Conservation (phyloP, 2,113 vertebrate genomes). For the Danionella cerebrum region DNA sequence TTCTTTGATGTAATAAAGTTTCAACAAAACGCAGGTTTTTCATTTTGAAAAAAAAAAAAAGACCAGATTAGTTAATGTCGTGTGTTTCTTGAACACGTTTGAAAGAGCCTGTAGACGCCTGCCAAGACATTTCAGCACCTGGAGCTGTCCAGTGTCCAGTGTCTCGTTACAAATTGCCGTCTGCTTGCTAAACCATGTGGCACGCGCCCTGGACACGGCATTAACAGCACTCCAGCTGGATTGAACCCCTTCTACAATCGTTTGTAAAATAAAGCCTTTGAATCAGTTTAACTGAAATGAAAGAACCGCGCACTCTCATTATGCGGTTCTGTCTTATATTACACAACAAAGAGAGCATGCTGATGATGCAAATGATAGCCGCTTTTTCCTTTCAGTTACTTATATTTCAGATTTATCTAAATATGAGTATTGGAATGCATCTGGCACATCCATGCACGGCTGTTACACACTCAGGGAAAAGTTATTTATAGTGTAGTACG, state of each 20-base stretch:
- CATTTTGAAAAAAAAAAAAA: too few relatives aligned
- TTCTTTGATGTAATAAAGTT: too few relatives aligned
- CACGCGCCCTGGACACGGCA: not conserved
- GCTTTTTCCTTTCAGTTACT: not conserved
- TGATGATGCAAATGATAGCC: not conserved
- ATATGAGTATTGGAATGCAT: not conserved
- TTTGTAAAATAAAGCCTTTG: too few relatives aligned
- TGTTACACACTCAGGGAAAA: not conserved
- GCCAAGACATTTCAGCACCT: slow-evolving; percentile 4
- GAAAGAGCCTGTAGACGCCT: too few relatives aligned
- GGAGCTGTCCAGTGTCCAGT: slow-evolving; percentile 30
- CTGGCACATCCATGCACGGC: not conserved
- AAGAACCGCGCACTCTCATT: not conserved
- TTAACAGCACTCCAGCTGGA: not conserved
- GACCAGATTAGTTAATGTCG: too few relatives aligned
- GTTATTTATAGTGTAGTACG: slow-evolving; percentile 9
- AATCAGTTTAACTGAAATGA: not conserved
- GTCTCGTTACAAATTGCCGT: not conserved
- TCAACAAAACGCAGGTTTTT: too few relatives aligned
- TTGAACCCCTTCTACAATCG: not conserved
- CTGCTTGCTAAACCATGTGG: not conserved
- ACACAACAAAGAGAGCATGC: not conserved
- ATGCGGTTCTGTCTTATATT: not conserved
- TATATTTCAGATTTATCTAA: too few relatives aligned
- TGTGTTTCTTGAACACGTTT: too few relatives aligned